These are phyloP conservation scores for Mirounga angustirostris DNA, from an alignment of 2,113 vertebrate species.

Conservation along the genomic window DNA sequence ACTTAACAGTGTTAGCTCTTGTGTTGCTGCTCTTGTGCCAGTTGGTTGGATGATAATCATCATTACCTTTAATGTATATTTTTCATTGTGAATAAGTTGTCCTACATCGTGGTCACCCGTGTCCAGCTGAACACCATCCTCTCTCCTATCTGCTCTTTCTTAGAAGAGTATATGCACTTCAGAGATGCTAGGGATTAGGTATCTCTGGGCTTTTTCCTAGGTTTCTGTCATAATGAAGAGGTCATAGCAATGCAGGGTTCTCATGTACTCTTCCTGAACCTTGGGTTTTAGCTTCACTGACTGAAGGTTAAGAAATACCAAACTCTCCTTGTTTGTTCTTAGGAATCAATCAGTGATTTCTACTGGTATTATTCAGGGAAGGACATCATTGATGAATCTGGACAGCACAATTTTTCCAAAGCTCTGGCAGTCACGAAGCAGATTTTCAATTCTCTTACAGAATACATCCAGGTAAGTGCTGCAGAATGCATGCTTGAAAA, in stretches of 20 bases:
- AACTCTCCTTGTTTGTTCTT: constrained; percentile 52
- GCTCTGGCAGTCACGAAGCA: constrained; percentile 97
- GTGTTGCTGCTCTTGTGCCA: not conserved
- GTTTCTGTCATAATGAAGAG: not conserved
- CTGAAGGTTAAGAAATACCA: constrained; percentile 45
- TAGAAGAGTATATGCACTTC: not conserved
- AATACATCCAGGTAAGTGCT: constrained; percentile 96
- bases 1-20: not conserved
- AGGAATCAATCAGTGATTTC: constrained; percentile 99
- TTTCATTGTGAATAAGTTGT: not conserved
- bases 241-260: not conserved
- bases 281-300: not conserved
- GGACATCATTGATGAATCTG: constrained; percentile 96
- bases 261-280: not conserved
- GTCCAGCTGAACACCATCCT: not conserved
- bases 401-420: constrained; percentile 98
- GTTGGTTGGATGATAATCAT: not conserved
- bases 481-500: not conserved
- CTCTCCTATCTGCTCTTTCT: not conserved
- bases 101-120: not conserved
- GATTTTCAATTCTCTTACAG: constrained; percentile 99
- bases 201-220: not conserved
- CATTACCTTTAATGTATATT: not conserved
- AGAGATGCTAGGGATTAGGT: not conserved
- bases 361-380: constrained; percentile 99